phyloP scores from a whole-genome alignment of 2,797 vertebrate genomes.

The Lemur catta region DNA sequence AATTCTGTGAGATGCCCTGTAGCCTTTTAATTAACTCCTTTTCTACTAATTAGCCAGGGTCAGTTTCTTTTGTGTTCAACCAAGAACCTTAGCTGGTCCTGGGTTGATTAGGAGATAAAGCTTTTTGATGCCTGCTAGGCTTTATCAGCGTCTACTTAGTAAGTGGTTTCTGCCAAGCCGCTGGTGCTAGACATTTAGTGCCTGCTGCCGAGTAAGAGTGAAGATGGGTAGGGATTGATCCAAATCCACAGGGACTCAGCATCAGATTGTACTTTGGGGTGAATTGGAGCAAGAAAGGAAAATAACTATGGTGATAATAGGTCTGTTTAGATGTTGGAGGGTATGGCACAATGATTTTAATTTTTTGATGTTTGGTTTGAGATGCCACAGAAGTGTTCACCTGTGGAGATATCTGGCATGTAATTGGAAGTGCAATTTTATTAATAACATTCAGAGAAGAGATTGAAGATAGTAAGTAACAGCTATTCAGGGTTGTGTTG shows the following conservation, averaged over 20 bases:
- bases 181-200: background rate
- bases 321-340: background rate
- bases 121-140: background rate
- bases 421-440: background rate
- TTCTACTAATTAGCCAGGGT: background rate
- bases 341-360: background rate
- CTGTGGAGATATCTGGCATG: background rate
- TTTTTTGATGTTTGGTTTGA: conserved; percentile 20
- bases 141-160: background rate
- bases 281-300: background rate
- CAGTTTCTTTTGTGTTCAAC: background rate
- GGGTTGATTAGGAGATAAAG: background rate
- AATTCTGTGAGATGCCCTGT: background rate
- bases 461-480: background rate
- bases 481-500: background rate
- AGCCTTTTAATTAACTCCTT: background rate
- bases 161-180: background rate
- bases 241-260: background rate
- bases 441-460: background rate
- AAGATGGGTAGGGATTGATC: background rate
- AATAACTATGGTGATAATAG: background rate
- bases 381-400: background rate
- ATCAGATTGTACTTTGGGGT: background rate
- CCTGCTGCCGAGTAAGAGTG: background rate
- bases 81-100: background rate